These are phyloP conservation scores for Pantala flavescens DNA, from an alignment of 1,140 invertebrate genomes.

Conservation along the genomic window DNA sequence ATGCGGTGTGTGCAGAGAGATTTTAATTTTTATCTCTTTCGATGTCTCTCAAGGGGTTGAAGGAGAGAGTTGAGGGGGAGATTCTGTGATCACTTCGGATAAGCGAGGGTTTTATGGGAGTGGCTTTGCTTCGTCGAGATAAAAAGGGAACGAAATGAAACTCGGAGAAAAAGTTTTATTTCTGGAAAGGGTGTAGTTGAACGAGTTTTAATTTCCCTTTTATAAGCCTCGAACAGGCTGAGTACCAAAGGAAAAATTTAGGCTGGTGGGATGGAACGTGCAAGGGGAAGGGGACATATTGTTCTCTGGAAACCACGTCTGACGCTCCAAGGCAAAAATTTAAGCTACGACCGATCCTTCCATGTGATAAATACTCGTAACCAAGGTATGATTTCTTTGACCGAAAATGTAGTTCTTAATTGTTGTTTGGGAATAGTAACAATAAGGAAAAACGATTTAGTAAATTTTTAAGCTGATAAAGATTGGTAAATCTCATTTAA, in stretches of 20 bases:
- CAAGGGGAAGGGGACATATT: neutral
- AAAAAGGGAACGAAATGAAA: constrained; percentile 4
- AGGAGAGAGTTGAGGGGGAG: neutral
- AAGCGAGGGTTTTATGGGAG: neutral
- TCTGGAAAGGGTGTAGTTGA: neutral
- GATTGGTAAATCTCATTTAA: too few species aligned
- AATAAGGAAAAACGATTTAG: too few species aligned
- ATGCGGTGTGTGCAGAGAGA: too few species aligned
- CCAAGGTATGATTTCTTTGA: too few species aligned
- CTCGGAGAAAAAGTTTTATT: constrained; percentile 10
- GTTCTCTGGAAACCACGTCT: neutral
- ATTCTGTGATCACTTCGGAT: neutral
- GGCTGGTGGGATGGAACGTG: neutral
- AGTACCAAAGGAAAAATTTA: neutral
- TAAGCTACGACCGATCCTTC: neutral
- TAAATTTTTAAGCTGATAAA: too few species aligned
- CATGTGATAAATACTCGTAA: too few species aligned
- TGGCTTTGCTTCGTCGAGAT: neutral
- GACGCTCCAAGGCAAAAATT: neutral
- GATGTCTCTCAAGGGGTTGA: too few species aligned
- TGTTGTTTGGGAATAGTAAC: too few species aligned
- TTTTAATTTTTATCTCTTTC: too few species aligned
- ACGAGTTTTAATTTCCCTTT: constrained; percentile 10
- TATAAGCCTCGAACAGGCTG: neutral
- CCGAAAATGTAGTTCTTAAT: too few species aligned